phyloP scores from a whole-genome alignment of 2,113 vertebrate genomes.

The Anguilla japonica region DNA sequence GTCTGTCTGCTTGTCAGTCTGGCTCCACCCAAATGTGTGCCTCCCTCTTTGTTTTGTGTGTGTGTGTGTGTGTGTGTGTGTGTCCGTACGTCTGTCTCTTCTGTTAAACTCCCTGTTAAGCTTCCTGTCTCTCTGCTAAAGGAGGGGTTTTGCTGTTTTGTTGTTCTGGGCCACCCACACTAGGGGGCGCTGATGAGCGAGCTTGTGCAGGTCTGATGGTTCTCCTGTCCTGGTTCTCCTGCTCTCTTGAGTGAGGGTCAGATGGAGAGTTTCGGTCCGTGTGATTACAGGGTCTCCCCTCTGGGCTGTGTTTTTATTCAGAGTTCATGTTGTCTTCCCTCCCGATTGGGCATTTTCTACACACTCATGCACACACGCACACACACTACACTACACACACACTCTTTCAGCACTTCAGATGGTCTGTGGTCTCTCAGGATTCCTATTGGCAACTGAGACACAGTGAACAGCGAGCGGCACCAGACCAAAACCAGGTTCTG shows the following conservation, averaged over 20 bases:
- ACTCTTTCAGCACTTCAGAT: too few relatives aligned
- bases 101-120: background rate
- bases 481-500: background rate
- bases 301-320: background rate
- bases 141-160: background rate
- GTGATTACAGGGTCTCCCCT: background rate
- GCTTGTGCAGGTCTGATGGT: background rate
- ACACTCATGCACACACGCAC: too few relatives aligned
- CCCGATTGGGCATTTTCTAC: too few relatives aligned
- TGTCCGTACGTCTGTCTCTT: background rate
- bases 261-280: background rate
- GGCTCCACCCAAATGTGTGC: too few relatives aligned
- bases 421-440: background rate
- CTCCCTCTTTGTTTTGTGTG: background rate
- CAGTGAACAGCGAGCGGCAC: background rate
- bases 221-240: background rate
- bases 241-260: background rate
- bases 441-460: background rate
- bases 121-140: slow-evolving; percentile 19
- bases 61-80: background rate
- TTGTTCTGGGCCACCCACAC: background rate
- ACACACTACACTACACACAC: too few relatives aligned
- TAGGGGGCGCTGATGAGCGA: background rate
- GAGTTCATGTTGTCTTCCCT: background rate
- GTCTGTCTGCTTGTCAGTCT: too few relatives aligned